Conservation (phyloP, 2,113 vertebrate genomes). For the Pimephales promelas region DNA sequence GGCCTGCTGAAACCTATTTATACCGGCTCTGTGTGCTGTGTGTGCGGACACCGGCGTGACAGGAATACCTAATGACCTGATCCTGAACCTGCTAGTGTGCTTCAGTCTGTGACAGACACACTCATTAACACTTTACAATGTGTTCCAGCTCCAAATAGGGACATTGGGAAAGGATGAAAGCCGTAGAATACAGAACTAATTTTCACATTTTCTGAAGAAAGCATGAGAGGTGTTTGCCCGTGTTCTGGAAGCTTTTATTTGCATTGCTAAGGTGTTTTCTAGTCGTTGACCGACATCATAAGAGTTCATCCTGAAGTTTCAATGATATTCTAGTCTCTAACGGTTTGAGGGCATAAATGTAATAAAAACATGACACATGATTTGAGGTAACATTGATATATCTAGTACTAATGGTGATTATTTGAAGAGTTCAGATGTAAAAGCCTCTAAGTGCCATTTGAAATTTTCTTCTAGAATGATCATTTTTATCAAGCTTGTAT, state of each 20-base stretch:
- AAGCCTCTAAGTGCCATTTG: too few species aligned
- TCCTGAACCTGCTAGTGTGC: constrained; percentile 25
- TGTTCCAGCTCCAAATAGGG: constrained; percentile 3
- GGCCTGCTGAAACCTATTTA: constrained; percentile 44
- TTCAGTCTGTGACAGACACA: constrained; percentile 1
- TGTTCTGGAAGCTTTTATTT: not conserved
- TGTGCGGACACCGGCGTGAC: constrained; percentile 36
- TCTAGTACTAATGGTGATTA: not conserved
- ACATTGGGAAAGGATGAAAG: not conserved
- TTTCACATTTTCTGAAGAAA: constrained; percentile 8
- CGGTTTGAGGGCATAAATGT: not conserved
- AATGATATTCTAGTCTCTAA: not conserved
- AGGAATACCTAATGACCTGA: constrained; percentile 44
- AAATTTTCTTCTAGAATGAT: too few species aligned
- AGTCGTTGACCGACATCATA: not conserved
- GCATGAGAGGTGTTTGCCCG: not conserved
- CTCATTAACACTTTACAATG: constrained; percentile 33
- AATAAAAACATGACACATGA: not conserved
- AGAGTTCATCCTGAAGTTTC: not conserved
- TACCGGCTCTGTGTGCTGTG: constrained; percentile 16
- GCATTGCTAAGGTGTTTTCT: constrained; percentile 6
- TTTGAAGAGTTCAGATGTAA: too few species aligned
- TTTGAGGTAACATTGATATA: not conserved
- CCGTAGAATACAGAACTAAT: not conserved
- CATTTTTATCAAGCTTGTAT: too few species aligned